Evolutionary conservation across 2,113 vertebrate genomes (phyloP).

Genomic region (Rousettus leschenaultii): DNA sequence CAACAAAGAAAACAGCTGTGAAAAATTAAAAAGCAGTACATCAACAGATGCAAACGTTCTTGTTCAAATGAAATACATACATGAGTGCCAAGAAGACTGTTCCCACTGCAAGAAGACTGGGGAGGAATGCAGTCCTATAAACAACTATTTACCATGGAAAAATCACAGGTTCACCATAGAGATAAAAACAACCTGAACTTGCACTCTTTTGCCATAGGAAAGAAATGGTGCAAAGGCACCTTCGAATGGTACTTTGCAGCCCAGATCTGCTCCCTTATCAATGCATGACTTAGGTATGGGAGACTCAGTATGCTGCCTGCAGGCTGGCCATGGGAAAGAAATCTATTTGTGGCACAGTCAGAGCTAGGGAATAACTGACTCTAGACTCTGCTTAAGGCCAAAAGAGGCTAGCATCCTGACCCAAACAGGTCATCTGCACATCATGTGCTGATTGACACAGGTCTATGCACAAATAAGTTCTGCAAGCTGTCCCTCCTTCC

Average conservation of each 20-base stretch:
- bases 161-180: neutral
- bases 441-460: neutral
- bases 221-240: neutral
- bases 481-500: neutral
- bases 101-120: accelerated
- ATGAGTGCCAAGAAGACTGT: neutral
- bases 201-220: neutral
- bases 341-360: neutral
- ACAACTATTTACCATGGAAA: neutral
- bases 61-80: neutral
- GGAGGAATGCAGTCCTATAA: neutral
- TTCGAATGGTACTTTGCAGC: neutral
- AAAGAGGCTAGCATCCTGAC: neutral
- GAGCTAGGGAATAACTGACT: no score
- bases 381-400: neutral
- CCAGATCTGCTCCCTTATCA: neutral
- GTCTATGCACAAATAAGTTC: neutral
- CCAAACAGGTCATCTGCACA: neutral
- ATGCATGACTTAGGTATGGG: accelerated
- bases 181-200: neutral
- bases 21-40: conserved; percentile 33
- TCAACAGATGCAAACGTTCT: conserved; percentile 24
- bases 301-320: neutral
- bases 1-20: neutral
- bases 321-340: neutral